Base-by-base conservation (phyloP, 2,113 vertebrate genomes). In the Psilopogon haemacephalus region DNA sequence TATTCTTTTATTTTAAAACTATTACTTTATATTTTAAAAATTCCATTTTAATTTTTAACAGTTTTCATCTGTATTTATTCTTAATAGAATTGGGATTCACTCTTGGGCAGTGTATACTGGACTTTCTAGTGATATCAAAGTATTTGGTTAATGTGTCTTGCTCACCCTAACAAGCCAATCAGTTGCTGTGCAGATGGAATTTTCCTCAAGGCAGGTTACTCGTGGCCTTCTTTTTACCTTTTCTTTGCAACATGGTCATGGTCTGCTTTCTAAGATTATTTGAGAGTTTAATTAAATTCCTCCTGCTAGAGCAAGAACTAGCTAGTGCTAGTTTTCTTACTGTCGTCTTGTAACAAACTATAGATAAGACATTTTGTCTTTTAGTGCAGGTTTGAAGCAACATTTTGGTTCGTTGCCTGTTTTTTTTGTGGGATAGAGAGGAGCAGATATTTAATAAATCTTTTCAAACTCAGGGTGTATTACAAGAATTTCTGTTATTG, bases 241-340 rank as follows among this genome's bases (percentile, higher is more conserved):
- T 93, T 48, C 38, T 9, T 30, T 69, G 24, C 69, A 73, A 40
- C 50, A 37, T 44, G 24, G 13, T 40, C 23, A 28, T 55, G 8
- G 18, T 82, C 38, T 92, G 70, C 89, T 95, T 96, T 95, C 94
- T 69, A 95, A 95, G 77, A 82, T 82, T 87, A 58, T 90, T 48
- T 78, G 44, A 27, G 30, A 69, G 26, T 79, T 90, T 84, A 64
- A 70, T 78, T 59, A 56, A 84, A 48, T 60, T 80, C 16, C 37
- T 82, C 13, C 32, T 86, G 17, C 46, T 37, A 74, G 52, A 32
- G 11, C 33, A 73, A 83, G 46, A 38, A 21, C 33, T 55, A n/a
- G 44, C 6, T 44, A 9, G 11, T 40, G 5, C 67, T 84, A 59
- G 15, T 12, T 15, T 73, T 83, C 60, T 76, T 14, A 0, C 12